phyloP scores from a whole-genome alignment of 2,797 vertebrate genomes.

The Galaxias olidus region DNA sequence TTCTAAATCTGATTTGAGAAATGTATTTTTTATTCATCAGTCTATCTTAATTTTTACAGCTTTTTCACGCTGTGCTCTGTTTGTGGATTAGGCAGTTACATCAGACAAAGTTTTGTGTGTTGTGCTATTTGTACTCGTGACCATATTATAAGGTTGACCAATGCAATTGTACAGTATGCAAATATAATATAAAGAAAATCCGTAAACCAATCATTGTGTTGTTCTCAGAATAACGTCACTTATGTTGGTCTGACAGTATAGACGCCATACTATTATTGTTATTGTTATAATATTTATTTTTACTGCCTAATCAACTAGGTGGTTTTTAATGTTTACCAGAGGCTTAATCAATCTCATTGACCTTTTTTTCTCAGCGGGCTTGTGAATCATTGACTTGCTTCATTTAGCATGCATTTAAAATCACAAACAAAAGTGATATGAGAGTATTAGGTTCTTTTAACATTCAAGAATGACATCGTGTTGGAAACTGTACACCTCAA shows the following conservation, averaged over 20 bases:
- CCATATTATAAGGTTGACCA: slow-evolving; percentile 25
- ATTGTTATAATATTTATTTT: too few species aligned
- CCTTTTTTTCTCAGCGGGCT: slow-evolving; percentile 22
- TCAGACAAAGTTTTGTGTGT: slow-evolving; percentile 27
- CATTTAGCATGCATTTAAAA: slow-evolving; percentile 12
- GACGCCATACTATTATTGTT: too few species aligned
- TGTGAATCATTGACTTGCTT: slow-evolving; percentile 22
- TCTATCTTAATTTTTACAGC: neutral
- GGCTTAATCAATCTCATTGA: slow-evolving; percentile 21
- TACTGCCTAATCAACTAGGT: too few species aligned
- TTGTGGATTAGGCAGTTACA: slow-evolving; percentile 29
- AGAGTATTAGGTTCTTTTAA: neutral
- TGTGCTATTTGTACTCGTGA: slow-evolving; percentile 46
- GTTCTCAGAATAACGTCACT: neutral
- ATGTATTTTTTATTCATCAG: too few species aligned
- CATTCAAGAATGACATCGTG: too few species aligned
- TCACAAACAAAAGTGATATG: slow-evolving; percentile 3
- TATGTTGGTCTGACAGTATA: too few species aligned
- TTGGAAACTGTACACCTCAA: too few species aligned
- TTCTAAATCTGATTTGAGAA: too few species aligned
- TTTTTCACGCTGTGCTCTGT: slow-evolving; percentile 5
- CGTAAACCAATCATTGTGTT: slow-evolving; percentile 17
- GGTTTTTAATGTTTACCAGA: slow-evolving; percentile 4
- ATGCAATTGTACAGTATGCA: slow-evolving; percentile 43
- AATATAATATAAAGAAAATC: slow-evolving; percentile 36